phyloP scores from a whole-genome alignment of 2,113 vertebrate species.

The Drymodes brunneopygia region DNA sequence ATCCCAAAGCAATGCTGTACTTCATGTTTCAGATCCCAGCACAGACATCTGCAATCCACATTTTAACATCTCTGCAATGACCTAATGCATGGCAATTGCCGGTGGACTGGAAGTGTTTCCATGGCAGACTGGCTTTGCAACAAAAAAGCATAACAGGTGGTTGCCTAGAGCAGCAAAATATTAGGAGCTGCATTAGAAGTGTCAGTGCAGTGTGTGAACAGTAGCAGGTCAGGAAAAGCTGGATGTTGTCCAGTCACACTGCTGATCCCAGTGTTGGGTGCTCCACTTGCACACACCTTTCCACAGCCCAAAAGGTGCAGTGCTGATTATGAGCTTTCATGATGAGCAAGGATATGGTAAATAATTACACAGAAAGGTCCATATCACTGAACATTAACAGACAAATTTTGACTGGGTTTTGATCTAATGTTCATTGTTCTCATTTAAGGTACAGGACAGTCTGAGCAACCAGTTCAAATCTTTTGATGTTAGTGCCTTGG shows the following conservation, averaged over 20 bases:
- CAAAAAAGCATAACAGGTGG: not conserved
- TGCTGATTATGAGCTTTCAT: not conserved
- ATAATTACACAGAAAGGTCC: not conserved
- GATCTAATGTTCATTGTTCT: not conserved
- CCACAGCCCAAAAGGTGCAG: not conserved
- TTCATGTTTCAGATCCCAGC: not conserved
- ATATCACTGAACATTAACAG: not conserved
- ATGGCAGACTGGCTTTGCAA: not conserved
- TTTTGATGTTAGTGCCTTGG: not conserved
- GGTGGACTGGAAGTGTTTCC: not conserved
- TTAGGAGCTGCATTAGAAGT: not conserved
- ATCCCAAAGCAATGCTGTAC: not conserved
- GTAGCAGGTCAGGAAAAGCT: not conserved
- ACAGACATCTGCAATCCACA: not conserved
- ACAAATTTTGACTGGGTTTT: not conserved
- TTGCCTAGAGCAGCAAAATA: constrained; percentile 35
- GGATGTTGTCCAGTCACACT: not conserved
- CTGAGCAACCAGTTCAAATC: not conserved
- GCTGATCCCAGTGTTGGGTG: not conserved
- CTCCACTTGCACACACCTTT: not conserved
- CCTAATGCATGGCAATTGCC: not conserved
- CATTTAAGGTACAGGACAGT: not conserved
- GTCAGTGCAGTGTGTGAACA: not conserved
- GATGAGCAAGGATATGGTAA: not conserved
- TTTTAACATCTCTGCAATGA: not conserved